Percentiles rank a stretch among this genome's conserved stretches.
phyloP scores from a whole-genome alignment of 2,113 vertebrate genomes.

The Tychaedon coryphoeus region DNA sequence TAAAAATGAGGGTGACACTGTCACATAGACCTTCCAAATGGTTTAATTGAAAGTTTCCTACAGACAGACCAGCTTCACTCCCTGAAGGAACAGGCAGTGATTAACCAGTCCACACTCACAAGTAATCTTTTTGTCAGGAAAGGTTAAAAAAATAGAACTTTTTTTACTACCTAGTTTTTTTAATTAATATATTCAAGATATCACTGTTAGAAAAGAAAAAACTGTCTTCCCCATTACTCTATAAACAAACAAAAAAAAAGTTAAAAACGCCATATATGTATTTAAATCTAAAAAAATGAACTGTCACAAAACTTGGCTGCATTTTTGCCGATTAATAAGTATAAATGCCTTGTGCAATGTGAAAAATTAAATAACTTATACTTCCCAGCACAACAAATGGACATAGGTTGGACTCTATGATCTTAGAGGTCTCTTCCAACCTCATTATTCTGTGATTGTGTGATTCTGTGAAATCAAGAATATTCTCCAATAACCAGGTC shows the following conservation, averaged over 20 bases:
- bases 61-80: neutral
- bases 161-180: neutral
- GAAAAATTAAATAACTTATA: neutral
- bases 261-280: neutral
- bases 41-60: neutral
- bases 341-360: neutral
- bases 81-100: neutral
- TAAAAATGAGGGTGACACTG: neutral
- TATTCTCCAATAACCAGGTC: neutral
- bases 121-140: neutral
- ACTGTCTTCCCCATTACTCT: neutral
- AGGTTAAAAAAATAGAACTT: neutral
- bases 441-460: no score
- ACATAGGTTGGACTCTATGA: no score
- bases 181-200: neutral
- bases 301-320: neutral
- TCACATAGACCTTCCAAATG: neutral
- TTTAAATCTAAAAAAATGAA: neutral
- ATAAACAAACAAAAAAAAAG: neutral
- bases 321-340: neutral
- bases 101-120: neutral
- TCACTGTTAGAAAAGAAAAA: neutral
- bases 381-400: neutral
- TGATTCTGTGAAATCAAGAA: neutral
- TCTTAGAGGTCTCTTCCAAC: no score